Percentiles rank a stretch among this genome's conserved stretches.
Evolutionary conservation across 2,113 vertebrate genomes (phyloP).

Genomic region (Paradoxurus hermaphroditus): DNA sequence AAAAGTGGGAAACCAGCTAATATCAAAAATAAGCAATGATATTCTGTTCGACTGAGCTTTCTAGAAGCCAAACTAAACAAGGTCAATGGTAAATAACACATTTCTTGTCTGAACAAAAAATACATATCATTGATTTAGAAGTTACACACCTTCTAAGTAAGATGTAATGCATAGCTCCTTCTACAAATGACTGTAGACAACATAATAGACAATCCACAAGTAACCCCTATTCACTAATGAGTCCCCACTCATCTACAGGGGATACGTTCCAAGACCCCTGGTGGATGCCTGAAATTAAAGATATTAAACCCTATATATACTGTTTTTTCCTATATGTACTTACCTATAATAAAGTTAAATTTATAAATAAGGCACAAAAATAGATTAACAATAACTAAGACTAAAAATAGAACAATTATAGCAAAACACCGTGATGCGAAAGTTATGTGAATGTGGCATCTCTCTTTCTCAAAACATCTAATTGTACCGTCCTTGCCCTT

Average conservation of each 20-base stretch:
- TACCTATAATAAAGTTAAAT: neutral
- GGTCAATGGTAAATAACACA: neutral
- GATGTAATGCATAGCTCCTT: neutral
- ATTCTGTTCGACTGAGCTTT: neutral
- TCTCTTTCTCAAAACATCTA: neutral
- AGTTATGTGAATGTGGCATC: neutral
- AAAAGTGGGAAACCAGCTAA: neutral
- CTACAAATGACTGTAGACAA: neutral
- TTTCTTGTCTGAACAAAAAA: neutral
- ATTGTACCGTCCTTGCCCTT: neutral
- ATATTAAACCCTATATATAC: neutral
- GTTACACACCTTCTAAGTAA: neutral
- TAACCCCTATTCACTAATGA: neutral
- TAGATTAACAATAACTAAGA: neutral
- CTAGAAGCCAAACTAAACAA: neutral
- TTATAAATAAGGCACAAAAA: neutral
- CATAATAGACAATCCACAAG: neutral
- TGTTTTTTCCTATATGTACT: neutral
- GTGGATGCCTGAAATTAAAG: neutral
- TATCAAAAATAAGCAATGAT: neutral
- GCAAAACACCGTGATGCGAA: neutral
- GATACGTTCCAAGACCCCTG: neutral
- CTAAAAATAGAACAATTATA: neutral
- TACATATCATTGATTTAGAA: neutral
- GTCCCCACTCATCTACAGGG: neutral